Base-by-base conservation (phyloP, 2,888 invertebrate genomes). In the Stenotaenia linearis region DNA sequence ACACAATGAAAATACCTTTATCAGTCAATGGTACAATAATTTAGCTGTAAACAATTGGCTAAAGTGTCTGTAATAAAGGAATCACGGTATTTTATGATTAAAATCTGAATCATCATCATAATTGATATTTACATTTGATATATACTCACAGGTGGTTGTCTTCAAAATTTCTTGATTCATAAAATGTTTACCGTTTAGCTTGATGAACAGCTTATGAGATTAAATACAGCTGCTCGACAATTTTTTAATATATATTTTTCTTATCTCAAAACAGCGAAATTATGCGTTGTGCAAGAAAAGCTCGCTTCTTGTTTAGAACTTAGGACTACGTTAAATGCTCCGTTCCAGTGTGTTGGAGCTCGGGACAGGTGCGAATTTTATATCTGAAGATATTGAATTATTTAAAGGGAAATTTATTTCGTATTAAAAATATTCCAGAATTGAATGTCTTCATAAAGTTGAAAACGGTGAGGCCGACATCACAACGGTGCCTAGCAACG, bases 381-480 rank as follows among this genome's bases (percentile, higher is more conserved):
- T 32, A 32, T 32, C 9, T 6, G 32, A 32, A 4, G 25, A 28
- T n/a, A n/a, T n/a, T n/a, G 3, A 18, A 76, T 76, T 6, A 12
- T 76, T 35, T 76, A 7, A 30, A 76, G 12, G 4, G 0, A 21
- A 45, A 45, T 23, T 21, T 25, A 23, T 32, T 32, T 28, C 10
- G 9, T 23, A 10, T 23, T 40, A 77, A 6, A n/a, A 45, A 23
- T 12, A 23, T 5, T n/a, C 1, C 12, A 80, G 80, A 69, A 69
- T 80, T 40, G 80, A 79, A 21, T 80, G 80, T 40, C 79, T 80
- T 76, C 61, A 77, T 12, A 79, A 77, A 56, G 77, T 80, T 10
- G 45, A 37, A 32, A 37, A 76, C 35, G 77, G 77, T 3, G 74
- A 76, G 10, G 80, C 80, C 9, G 77, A 80, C 32, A 25, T 80